Evolutionary conservation across 2,113 vertebrate genomes (phyloP).

Genomic region (Axis porcinus): DNA sequence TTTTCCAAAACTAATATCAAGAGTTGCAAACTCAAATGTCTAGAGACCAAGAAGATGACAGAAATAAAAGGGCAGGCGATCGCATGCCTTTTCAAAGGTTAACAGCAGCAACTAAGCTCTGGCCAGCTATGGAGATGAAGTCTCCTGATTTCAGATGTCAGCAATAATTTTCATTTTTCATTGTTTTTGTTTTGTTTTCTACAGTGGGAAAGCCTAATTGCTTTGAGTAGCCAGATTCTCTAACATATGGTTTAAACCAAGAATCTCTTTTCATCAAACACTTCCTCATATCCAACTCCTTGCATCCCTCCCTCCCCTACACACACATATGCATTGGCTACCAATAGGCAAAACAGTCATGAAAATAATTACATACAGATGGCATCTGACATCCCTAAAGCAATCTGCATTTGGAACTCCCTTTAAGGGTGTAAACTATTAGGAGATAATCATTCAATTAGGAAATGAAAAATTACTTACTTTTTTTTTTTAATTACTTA

Average conservation of each 20-base stretch:
- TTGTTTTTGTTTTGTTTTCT: neutral
- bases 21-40: slow-evolving; percentile 30
- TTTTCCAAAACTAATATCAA: slow-evolving; percentile 30
- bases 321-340: neutral
- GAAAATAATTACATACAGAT: neutral
- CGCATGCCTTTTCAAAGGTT: neutral
- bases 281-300: neutral
- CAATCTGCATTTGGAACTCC: neutral
- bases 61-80: neutral
- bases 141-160: neutral
- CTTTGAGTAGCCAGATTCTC: neutral
- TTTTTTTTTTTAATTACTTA: neutral
- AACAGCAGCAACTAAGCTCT: neutral
- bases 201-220: neutral
- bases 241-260: neutral
- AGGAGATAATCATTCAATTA: neutral
- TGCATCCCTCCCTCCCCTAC: rapidly evolving
- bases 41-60: neutral
- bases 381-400: neutral
- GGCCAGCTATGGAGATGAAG: neutral
- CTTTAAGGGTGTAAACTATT: neutral
- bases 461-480: neutral
- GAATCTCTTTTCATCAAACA: neutral
- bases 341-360: neutral
- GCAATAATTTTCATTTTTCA: neutral